These are phyloP conservation scores for Carabus problematicus DNA, from an alignment of 2,888 invertebrate species.

Conservation along the genomic window DNA sequence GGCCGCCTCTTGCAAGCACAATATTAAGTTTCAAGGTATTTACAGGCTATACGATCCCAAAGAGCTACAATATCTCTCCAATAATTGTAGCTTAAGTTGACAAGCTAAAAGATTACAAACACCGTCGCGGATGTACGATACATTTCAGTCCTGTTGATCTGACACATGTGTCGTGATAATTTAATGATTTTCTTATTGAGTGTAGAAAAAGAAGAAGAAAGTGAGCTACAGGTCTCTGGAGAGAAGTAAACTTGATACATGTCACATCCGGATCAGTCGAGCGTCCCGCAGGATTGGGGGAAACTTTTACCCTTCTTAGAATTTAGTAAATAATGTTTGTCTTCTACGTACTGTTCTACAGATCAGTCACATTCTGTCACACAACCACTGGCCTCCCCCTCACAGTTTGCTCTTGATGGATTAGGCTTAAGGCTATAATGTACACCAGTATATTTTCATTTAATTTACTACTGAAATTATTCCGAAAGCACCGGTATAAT, in stretches of 20 bases:
- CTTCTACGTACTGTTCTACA: conserved; percentile 31
- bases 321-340: conserved; percentile 36
- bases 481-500: no score
- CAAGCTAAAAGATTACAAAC: no score
- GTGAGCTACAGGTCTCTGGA: conserved; percentile 24
- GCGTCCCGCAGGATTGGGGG: conserved; percentile 29
- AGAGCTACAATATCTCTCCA: no score
- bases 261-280: conserved; percentile 33
- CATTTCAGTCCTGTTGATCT: neutral
- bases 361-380: conserved; percentile 18
- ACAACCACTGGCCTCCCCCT: neutral
- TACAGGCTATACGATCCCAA: no score
- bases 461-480: no score
- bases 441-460: no score
- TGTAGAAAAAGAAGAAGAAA: conserved; percentile 24
- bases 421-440: no score
- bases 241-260: conserved; percentile 32
- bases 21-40: no score
- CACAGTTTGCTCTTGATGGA: neutral
- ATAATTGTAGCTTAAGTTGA: no score
- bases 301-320: conserved; percentile 24
- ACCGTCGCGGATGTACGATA: no score
- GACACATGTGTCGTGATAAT: conserved; percentile 34
- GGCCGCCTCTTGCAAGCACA: no score
- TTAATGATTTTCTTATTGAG: conserved; percentile 39